A percentile compares a stretch with the other conserved stretches of the same genome.
Evolutionary conservation across 2,888 invertebrate genomes (phyloP).

Genomic region (Ectemnius continuus): DNA sequence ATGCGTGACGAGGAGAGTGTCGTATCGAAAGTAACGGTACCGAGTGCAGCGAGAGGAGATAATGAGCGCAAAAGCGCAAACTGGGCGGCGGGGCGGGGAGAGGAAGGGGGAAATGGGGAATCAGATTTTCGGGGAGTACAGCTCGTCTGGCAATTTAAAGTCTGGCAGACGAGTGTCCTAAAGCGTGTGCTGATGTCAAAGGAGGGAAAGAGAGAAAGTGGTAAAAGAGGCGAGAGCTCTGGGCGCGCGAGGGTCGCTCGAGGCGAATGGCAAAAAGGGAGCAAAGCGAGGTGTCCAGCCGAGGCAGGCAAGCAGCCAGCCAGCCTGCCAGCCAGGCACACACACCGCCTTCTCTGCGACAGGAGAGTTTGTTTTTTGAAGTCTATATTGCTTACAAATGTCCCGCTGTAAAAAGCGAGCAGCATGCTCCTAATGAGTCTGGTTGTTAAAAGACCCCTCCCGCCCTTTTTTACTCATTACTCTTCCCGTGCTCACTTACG

Average conservation of each 20-base stretch:
- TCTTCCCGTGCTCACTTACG: slow-evolving; percentile 22
- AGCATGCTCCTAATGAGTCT: slow-evolving; percentile 76
- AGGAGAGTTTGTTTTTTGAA: slow-evolving; percentile 71
- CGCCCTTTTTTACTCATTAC: slow-evolving; percentile 58
- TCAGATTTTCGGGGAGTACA: slow-evolving; percentile 30
- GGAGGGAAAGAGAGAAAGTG: slow-evolving; percentile 17
- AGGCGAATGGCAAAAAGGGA: slow-evolving; percentile 56
- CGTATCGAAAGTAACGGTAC: too few relatives aligned
- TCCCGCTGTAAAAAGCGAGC: slow-evolving; percentile 74
- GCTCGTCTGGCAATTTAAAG: slow-evolving; percentile 60
- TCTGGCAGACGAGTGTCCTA: slow-evolving; percentile 66
- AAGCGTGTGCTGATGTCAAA: slow-evolving; percentile 44
- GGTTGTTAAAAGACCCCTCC: slow-evolving; percentile 76
- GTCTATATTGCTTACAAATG: slow-evolving; percentile 78
- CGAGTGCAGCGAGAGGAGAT: not conserved
- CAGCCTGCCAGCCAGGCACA: slow-evolving; percentile 2
- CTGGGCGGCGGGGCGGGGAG: not conserved
- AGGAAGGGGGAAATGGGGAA: not conserved
- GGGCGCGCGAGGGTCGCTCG: not conserved
- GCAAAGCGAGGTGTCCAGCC: slow-evolving; percentile 48
- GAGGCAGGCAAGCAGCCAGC: too few relatives aligned
- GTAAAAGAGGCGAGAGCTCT: slow-evolving; percentile 1
- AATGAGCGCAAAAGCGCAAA: slow-evolving; percentile 4
- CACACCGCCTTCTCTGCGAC: slow-evolving; percentile 56
- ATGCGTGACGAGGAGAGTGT: too few relatives aligned